These are phyloP conservation scores for Resseliella maxima DNA, from an alignment of 2,888 invertebrate species.

Conservation along the genomic window DNA sequence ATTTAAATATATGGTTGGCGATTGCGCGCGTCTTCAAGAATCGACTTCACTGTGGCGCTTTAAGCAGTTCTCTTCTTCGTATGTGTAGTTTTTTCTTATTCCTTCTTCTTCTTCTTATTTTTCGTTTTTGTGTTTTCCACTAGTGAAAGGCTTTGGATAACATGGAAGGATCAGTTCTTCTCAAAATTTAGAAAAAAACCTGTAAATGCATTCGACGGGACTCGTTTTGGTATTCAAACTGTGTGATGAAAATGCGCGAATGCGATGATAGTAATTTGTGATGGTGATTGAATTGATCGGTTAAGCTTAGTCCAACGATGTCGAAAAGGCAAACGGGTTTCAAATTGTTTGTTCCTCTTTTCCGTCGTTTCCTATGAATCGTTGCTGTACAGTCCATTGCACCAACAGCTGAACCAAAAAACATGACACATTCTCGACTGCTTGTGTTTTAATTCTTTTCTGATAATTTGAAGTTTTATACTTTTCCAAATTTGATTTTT, in stretches of 20 bases:
- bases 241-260: background rate
- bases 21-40: background rate
- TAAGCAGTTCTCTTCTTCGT: background rate
- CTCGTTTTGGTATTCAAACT: too few relatives aligned
- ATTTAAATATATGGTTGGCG: background rate
- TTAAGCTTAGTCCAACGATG: background rate
- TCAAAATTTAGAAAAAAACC: background rate
- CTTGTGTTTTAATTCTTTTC: background rate
- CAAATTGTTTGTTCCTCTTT: conserved; percentile 49
- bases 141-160: conserved; percentile 18
- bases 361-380: conserved; percentile 55
- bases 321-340: conserved; percentile 39
- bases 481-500: background rate
- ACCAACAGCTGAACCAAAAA: conserved; percentile 56
- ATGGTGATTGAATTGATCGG: background rate
- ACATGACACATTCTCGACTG: conserved; percentile 58
- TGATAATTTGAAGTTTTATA: background rate
- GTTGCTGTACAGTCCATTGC: conserved; percentile 57
- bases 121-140: background rate
- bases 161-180: conserved; percentile 27
- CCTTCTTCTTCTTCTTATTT: background rate
- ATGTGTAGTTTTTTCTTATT: background rate
- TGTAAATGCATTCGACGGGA: background rate
- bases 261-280: background rate
- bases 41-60: background rate